phyloP scores from a whole-genome alignment of 2,797 vertebrate species.

The Phyllotis vaccarum region DNA sequence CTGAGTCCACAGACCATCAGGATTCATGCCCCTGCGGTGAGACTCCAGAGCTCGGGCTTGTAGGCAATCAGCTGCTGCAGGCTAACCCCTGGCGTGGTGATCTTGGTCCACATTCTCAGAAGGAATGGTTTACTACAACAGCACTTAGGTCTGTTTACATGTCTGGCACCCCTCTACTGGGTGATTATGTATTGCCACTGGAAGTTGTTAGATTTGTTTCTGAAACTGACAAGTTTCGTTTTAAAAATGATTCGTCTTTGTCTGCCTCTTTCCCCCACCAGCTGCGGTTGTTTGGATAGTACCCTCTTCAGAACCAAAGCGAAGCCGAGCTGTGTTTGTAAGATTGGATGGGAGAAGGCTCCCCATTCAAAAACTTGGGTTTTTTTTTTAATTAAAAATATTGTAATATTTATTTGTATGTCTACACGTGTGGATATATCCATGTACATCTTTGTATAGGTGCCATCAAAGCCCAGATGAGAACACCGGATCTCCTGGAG shows the following conservation, averaged over 20 bases:
- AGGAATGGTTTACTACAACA: neutral
- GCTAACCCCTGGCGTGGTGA: neutral
- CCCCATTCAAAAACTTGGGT: neutral
- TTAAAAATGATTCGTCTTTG: constrained; percentile 15
- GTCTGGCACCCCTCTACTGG: neutral
- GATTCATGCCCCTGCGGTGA: neutral
- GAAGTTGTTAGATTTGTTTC: constrained; percentile 58
- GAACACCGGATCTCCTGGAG: neutral
- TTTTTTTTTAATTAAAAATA: neutral
- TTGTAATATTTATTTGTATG: neutral
- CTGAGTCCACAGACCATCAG: neutral
- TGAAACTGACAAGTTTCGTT: constrained; percentile 42
- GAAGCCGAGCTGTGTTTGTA: neutral
- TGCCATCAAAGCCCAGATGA: no score
- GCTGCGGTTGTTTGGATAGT: constrained; percentile 30
- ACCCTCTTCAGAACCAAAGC: constrained; percentile 12
- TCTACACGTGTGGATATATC: neutral
- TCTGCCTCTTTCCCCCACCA: constrained; percentile 19
- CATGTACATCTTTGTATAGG: neutral
- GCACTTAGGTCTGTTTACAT: constrained; percentile 18
- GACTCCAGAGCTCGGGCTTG: neutral
- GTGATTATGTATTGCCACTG: neutral
- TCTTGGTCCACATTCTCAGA: neutral
- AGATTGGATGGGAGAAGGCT: neutral
- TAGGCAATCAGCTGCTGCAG: neutral